These are phyloP conservation scores for Ochlodes sylvanus DNA, from an alignment of 2,888 invertebrate genomes.

Conservation along the genomic window DNA sequence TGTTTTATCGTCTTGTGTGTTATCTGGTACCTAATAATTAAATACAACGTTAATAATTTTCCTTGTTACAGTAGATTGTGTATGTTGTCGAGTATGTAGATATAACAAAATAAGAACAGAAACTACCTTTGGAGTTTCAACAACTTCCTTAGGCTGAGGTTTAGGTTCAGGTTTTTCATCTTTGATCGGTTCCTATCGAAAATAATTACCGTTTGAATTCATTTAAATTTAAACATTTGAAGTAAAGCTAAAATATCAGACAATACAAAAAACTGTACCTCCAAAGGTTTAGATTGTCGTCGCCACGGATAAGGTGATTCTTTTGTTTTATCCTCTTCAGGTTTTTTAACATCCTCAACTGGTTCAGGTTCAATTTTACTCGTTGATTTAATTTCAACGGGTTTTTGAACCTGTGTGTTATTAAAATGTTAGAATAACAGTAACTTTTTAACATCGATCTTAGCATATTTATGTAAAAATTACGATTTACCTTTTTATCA, in stretches of 20 bases:
- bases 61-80: neutral
- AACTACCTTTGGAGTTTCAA: slow-evolving; percentile 16
- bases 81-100: neutral
- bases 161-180: slow-evolving; percentile 15
- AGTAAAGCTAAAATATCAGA: neutral
- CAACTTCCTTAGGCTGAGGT: slow-evolving; percentile 7
- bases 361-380: slow-evolving; percentile 35
- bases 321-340: slow-evolving; percentile 29
- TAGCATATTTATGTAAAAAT: neutral
- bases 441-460: no score
- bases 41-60: neutral
- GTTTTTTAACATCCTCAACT: slow-evolving; percentile 35
- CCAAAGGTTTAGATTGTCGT: slow-evolving; percentile 44
- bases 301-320: slow-evolving; percentile 46
- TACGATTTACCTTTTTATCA: no score
- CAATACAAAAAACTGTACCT: slow-evolving; percentile 38
- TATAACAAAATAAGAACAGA: neutral
- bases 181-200: neutral
- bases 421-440: neutral
- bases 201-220: neutral
- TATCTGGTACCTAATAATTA: slow-evolving; percentile 52
- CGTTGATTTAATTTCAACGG: slow-evolving; percentile 9
- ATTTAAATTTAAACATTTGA: neutral
- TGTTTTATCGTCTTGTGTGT: slow-evolving; percentile 45
- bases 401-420: slow-evolving; percentile 20